Conservation (phyloP, 2,797 vertebrate genomes). For the Acanthurus tractus region DNA sequence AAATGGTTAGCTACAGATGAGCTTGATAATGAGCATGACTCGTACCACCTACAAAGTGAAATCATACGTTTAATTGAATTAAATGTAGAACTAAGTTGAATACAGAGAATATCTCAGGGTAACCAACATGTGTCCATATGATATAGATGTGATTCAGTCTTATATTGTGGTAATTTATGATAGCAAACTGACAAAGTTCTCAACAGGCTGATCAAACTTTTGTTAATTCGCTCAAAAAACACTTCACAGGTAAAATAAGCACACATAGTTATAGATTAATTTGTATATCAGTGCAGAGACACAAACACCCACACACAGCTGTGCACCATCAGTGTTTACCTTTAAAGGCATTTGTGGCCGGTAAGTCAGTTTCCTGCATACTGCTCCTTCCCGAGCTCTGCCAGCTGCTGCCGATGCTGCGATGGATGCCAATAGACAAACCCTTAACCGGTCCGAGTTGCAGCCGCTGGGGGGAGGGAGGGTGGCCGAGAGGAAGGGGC, state of each 20-base stretch:
- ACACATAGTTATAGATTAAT: background rate
- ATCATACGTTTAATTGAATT: background rate
- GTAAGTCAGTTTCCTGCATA: slow-evolving; percentile 97
- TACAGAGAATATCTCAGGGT: background rate
- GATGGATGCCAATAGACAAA: slow-evolving; percentile 75
- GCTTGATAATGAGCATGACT: background rate
- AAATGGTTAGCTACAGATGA: background rate
- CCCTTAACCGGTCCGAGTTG: slow-evolving; percentile 88
- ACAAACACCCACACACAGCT: background rate
- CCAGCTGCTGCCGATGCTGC: slow-evolving; percentile 78
- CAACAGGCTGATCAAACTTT: background rate
- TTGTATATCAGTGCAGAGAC: background rate
- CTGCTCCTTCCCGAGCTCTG: slow-evolving; percentile 89
- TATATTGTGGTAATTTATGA: background rate
- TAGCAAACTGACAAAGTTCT: background rate
- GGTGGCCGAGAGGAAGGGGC: slow-evolving; percentile 75
- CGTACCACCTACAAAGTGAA: background rate
- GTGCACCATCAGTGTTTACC: slow-evolving; percentile 82
- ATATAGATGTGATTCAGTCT: background rate
- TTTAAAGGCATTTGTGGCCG: slow-evolving; percentile 96
- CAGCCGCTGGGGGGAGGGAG: slow-evolving; percentile 76
- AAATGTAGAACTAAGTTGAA: background rate
- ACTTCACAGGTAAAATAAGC: background rate
- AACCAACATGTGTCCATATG: background rate
- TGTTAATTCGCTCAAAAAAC: background rate